Percentiles rank a stretch among this genome's conserved stretches.
These are phyloP conservation scores for Pseudomyrmex concolor DNA, from an alignment of 1,140 invertebrate genomes.

Conservation along the genomic window DNA sequence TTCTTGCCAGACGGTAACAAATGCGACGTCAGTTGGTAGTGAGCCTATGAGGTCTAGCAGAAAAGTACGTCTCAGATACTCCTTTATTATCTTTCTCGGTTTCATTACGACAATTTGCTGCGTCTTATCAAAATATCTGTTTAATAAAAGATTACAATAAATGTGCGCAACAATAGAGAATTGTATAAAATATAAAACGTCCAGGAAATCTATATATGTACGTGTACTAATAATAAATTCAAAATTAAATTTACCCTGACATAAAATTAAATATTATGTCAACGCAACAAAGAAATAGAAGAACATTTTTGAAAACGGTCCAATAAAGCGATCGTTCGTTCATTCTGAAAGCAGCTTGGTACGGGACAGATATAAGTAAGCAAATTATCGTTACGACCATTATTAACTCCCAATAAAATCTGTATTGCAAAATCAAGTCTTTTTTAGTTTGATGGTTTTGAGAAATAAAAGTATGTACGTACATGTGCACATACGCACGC, in stretches of 20 bases:
- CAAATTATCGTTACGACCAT: conserved; percentile 75
- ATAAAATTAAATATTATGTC: conserved; percentile 80
- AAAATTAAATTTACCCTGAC: conserved; percentile 76
- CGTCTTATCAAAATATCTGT: conserved; percentile 77
- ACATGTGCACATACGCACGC: too few species aligned
- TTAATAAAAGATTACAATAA: neutral
- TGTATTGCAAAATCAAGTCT: neutral
- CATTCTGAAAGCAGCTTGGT: conserved; percentile 78
- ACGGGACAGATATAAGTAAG: conserved; percentile 74
- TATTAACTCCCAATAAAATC: conserved; percentile 74
- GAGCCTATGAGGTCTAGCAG: conserved; percentile 77
- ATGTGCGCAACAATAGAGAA: too few species aligned
- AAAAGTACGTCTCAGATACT: conserved; percentile 76
- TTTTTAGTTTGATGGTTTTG: neutral
- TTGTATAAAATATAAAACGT: neutral
- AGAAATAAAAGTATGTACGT: neutral
- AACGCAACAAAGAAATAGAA: conserved; percentile 69
- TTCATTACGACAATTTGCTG: conserved; percentile 74
- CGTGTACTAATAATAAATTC: neutral
- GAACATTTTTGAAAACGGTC: conserved; percentile 74
- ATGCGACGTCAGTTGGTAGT: conserved; percentile 78
- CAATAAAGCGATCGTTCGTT: conserved; percentile 48
- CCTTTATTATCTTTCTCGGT: conserved; percentile 65
- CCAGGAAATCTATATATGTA: neutral
- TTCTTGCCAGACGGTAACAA: conserved; percentile 62